Evolutionary conservation across 2,113 vertebrate species (phyloP).

Genomic region (Heterotilapia buettikoferi): DNA sequence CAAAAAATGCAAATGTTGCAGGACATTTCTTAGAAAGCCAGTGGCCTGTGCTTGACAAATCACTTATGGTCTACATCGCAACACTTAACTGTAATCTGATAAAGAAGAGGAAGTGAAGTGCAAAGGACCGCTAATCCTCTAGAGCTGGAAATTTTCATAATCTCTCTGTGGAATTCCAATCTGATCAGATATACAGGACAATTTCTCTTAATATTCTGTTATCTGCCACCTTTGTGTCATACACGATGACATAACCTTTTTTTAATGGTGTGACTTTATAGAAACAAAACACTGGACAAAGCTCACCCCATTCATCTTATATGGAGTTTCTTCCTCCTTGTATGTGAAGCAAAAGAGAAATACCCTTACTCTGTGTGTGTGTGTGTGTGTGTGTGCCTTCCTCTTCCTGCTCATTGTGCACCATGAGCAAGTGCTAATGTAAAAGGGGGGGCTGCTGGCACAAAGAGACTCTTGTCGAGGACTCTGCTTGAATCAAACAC

Average conservation of each 20-base stretch:
- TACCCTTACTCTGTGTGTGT: neutral
- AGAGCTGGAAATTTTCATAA: conserved; percentile 1
- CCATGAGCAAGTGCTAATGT: conserved; percentile 2
- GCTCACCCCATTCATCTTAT: neutral
- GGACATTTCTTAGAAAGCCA: neutral
- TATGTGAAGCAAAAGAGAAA: neutral
- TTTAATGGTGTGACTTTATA: neutral
- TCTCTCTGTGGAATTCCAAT: neutral
- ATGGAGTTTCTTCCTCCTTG: neutral
- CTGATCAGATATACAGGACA: neutral
- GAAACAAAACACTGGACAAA: neutral
- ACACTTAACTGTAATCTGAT: conserved; percentile 1
- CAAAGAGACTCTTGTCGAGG: conserved; percentile 41
- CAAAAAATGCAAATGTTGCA: neutral
- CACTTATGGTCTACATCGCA: neutral
- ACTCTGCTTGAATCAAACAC: conserved; percentile 5
- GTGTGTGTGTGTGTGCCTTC: neutral
- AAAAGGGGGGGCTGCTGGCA: neutral
- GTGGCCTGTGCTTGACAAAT: neutral
- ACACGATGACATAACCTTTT: neutral
- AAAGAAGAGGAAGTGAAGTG: neutral
- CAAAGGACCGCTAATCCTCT: neutral
- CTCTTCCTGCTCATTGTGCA: conserved; percentile 43
- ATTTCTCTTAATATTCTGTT: neutral
- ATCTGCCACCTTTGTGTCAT: neutral